A percentile compares a stretch with the other conserved stretches of the same genome.
phyloP scores from a whole-genome alignment of 2,888 invertebrate genomes.

The Alentia gelatinosa region DNA sequence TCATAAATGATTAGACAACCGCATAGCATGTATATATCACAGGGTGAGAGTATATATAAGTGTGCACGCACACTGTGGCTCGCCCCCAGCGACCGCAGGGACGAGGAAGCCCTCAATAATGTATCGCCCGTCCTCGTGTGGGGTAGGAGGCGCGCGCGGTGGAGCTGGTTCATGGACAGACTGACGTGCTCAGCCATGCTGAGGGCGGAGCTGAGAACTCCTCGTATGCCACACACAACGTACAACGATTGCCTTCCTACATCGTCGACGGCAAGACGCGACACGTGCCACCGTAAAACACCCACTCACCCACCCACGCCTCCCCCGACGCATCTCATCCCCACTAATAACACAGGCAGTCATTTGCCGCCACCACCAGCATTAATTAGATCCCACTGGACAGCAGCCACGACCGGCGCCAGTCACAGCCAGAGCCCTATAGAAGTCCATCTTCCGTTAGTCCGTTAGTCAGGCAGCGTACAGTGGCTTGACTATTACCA shows the following conservation, averaged over 20 bases:
- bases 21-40: not conserved
- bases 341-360: not conserved
- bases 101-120: not conserved
- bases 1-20: constrained; percentile 9
- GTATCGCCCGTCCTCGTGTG: too few species aligned
- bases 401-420: not conserved
- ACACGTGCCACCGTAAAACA: not conserved
- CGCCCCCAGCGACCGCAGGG: not conserved
- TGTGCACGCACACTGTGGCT: not conserved
- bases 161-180: not conserved
- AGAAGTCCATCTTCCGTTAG: too few species aligned
- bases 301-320: not conserved
- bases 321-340: not conserved
- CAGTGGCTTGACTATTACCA: too few species aligned
- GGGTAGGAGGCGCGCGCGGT: not conserved
- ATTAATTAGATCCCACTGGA: not conserved
- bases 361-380: not conserved
- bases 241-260: too few species aligned
- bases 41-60: not conserved
- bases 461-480: too few species aligned
- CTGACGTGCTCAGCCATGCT: too few species aligned
- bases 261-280: too few species aligned
- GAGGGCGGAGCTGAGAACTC: too few species aligned
- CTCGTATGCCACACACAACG: not conserved
- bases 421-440: not conserved